Conservation (phyloP, 2,888 invertebrate species). For the Sinopyrophorus schimmeli region DNA sequence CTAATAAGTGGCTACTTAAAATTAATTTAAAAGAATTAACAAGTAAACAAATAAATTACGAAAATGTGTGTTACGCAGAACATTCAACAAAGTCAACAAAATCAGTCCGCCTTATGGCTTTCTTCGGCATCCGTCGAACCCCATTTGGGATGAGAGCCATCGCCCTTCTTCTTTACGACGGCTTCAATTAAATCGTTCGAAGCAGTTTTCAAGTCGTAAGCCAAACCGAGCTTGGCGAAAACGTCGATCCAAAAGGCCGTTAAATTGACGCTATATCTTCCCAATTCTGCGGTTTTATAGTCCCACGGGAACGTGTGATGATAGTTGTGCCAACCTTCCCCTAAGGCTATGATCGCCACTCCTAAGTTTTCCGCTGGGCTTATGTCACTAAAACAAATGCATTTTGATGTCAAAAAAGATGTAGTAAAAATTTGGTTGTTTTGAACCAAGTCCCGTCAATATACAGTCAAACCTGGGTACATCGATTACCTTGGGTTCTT, state of each 20-base stretch:
- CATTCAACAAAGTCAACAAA: too few relatives aligned
- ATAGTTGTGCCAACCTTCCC: constrained; percentile 85
- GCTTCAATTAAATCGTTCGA: constrained; percentile 69
- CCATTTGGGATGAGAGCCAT: constrained; percentile 56
- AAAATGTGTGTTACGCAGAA: too few relatives aligned
- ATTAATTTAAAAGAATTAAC: too few relatives aligned
- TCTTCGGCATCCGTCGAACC: constrained; percentile 66
- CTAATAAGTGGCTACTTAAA: too few relatives aligned
- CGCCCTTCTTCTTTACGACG: constrained; percentile 73
- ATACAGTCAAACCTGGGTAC: too few relatives aligned
- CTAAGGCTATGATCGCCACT: constrained; percentile 75
- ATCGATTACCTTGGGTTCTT: too few relatives aligned
- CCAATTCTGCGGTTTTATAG: constrained; percentile 86
- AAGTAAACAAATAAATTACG: too few relatives aligned
- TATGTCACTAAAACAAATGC: constrained; percentile 54
- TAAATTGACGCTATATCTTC: constrained; percentile 53
- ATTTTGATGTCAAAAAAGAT: background rate
- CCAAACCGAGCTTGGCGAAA: constrained; percentile 72
- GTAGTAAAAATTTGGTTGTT: too few relatives aligned
- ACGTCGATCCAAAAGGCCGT: constrained; percentile 72
- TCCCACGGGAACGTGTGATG: constrained; percentile 95
- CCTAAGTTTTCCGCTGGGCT: constrained; percentile 76
- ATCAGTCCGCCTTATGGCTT: too few relatives aligned
- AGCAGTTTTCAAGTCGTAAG: constrained; percentile 73
- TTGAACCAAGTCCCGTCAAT: too few relatives aligned